Base-by-base conservation (phyloP, 2,888 invertebrate species). In the Andrena bicolor region DNA sequence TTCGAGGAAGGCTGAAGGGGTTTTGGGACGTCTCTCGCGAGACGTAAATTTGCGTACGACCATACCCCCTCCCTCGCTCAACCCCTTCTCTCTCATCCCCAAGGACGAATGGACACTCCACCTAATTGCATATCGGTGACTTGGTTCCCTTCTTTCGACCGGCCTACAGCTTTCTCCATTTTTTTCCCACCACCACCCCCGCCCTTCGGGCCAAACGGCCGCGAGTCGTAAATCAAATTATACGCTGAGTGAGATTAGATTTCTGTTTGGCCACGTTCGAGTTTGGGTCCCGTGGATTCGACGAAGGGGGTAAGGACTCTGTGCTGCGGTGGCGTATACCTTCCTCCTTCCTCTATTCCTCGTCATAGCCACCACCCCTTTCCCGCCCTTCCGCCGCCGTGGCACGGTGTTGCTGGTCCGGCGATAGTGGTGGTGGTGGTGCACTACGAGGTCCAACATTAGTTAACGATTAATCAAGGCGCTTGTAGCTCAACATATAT, bases 381-480 rank as follows among this genome's bases (percentile, higher is more conserved):
- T 80, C 78, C 79, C 73, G 20, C 26, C 74, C 61, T 64, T 60
- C 56, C 16, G 41, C 35, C 26, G 48, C 16, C 73, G 79, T 68
- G 70, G 76, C 74, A 78, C 86, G 77, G 82, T 86, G 80, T 71
- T 82, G 75, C 61, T 41, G 74, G 76, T 4, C 60, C 23, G 10
- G 64, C 56, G 77, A 70, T 76, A 78, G 84, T 79, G 84, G 71
- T 82, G 78, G 83, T 76, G 72, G 70, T 89, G 90, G 90, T 90
- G 90, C 91, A 91, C 93, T 92, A 93, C 92, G 91, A 92, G 93
- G 92, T 93, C 93, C 93, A 93, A 93, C 93, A 94, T 94, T 94
- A 94, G 94, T 94, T 94, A 94, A 94, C 94, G 94, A 94, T 94
- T 94, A 94, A 94, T 94, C 94, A 93, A 94, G 93, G 94, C 93